phyloP scores from a whole-genome alignment of 1,140 invertebrate genomes.

The Idris sp. region DNA sequence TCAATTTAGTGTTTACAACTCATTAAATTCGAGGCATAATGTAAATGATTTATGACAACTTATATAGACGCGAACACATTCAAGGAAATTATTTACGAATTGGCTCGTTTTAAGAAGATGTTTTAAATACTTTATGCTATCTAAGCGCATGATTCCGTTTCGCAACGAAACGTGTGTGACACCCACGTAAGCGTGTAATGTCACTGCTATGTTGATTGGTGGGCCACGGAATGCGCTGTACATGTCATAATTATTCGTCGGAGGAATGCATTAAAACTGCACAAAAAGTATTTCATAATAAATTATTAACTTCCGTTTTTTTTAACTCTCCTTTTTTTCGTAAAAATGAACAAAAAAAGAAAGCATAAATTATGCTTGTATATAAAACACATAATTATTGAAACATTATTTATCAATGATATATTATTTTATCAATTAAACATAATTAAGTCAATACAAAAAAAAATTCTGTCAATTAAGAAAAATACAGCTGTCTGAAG shows the following conservation, averaged over 20 bases:
- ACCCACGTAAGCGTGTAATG: slow-evolving; percentile 59
- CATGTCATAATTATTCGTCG: slow-evolving; percentile 50
- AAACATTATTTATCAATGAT: too few species aligned
- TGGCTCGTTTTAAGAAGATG: slow-evolving; percentile 35
- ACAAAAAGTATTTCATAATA: slow-evolving; percentile 23
- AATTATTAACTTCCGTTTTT: slow-evolving; percentile 22
- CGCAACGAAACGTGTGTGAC: slow-evolving; percentile 42
- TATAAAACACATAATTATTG: too few species aligned
- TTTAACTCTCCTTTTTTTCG: not conserved
- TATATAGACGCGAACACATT: slow-evolving; percentile 4
- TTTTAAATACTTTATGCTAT: slow-evolving; percentile 54
- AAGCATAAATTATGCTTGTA: too few species aligned
- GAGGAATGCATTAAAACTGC: slow-evolving; percentile 35
- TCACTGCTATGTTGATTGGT: slow-evolving; percentile 55
- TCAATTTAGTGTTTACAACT: slow-evolving; percentile 24
- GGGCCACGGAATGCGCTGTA: slow-evolving; percentile 54
- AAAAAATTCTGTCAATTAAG: too few species aligned
- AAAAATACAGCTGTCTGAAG: slow-evolving; percentile 5
- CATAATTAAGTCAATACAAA: too few species aligned
- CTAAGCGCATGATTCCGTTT: slow-evolving; percentile 49
- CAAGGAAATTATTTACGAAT: slow-evolving; percentile 34
- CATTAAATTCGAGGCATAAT: slow-evolving; percentile 6
- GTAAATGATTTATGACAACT: slow-evolving; percentile 3
- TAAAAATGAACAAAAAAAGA: too few species aligned
- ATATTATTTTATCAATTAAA: too few species aligned